These are phyloP conservation scores for Leuctra nigra DNA, from an alignment of 2,888 invertebrate genomes.

Conservation along the genomic window DNA sequence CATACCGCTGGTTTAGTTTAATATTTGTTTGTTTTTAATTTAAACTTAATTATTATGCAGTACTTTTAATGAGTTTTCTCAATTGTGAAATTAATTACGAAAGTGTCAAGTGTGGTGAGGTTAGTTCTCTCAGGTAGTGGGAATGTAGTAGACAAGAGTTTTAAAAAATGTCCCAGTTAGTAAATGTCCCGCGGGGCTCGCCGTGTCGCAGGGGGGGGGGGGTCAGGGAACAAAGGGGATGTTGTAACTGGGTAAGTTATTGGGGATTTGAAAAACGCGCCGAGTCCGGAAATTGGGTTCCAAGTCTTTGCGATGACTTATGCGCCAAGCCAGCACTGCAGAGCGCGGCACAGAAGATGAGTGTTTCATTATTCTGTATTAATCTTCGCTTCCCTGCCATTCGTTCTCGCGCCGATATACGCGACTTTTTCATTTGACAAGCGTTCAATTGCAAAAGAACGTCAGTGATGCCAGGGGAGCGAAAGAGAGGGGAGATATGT, in stretches of 20 bases:
- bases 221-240: not conserved
- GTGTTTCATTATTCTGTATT: slow-evolving; percentile 14
- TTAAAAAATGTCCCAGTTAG: slow-evolving; percentile 3
- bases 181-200: not conserved
- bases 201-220: not conserved
- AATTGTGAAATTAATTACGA: slow-evolving; percentile 28
- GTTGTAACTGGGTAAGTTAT: slow-evolving; percentile 15
- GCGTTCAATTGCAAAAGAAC: slow-evolving; percentile 11
- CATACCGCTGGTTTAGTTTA: not conserved
- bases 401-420: not conserved
- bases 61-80: slow-evolving; percentile 28
- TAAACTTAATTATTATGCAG: slow-evolving; percentile 8
- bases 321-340: slow-evolving; percentile 4
- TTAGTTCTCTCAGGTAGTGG: slow-evolving; percentile 7
- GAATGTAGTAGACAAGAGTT: slow-evolving; percentile 8
- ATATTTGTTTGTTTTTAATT: not conserved
- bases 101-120: slow-evolving; percentile 23
- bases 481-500: not conserved
- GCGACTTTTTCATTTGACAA: slow-evolving; percentile 4
- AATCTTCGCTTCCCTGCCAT: slow-evolving; percentile 3
- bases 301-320: slow-evolving; percentile 22
- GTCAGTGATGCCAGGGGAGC: not conserved
- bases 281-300: slow-evolving; percentile 22
- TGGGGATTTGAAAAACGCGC: slow-evolving; percentile 20
- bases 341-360: slow-evolving; percentile 3